These are phyloP conservation scores for Carassius auratus DNA, from an alignment of 2,113 vertebrate species.

Conservation along the genomic window DNA sequence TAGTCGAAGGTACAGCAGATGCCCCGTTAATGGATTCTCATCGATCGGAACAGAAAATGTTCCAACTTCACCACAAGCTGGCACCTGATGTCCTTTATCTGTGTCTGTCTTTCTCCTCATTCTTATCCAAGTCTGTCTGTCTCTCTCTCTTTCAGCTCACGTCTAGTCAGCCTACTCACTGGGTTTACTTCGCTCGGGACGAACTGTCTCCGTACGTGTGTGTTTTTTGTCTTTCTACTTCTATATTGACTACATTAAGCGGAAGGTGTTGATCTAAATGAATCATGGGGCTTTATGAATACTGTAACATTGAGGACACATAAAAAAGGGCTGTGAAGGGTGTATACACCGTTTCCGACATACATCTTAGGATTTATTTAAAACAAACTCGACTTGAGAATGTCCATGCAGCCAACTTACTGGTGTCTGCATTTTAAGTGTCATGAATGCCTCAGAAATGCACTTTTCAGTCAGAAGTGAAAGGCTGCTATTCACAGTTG, in stretches of 20 bases:
- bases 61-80: background rate
- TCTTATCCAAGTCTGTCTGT: slow-evolving; percentile 14
- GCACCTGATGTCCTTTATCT: slow-evolving; percentile 20
- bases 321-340: slow-evolving; percentile 5
- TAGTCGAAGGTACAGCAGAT: slow-evolving; percentile 38
- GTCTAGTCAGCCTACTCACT: background rate
- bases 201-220: background rate
- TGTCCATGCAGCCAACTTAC: background rate
- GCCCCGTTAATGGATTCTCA: slow-evolving; percentile 29
- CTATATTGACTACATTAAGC: slow-evolving; percentile 2
- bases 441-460: background rate
- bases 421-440: background rate
- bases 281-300: background rate
- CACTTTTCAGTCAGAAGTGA: background rate
- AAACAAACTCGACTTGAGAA: slow-evolving; percentile 13
- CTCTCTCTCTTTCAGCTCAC: background rate
- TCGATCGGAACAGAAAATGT: slow-evolving; percentile 11
- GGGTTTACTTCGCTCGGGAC: background rate
- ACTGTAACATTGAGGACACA: background rate
- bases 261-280: slow-evolving; percentile 18
- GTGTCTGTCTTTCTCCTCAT: background rate
- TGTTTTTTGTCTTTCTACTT: slow-evolving; percentile 16
- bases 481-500: background rate
- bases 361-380: background rate
- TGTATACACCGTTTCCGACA: background rate